Conservation (phyloP, 2,113 vertebrate species). For the Psephotus haematonotus region DNA sequence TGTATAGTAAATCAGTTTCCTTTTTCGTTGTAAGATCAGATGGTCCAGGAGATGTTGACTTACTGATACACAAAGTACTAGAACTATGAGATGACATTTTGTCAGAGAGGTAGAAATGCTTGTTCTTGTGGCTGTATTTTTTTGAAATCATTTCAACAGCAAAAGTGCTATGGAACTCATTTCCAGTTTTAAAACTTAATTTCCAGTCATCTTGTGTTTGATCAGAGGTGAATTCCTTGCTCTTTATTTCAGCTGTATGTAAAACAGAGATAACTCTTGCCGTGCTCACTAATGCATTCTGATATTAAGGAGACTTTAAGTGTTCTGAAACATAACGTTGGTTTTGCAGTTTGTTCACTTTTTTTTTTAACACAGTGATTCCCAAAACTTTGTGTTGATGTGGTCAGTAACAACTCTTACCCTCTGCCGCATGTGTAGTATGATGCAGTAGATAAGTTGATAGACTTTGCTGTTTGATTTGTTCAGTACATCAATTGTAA, state of each 20-base stretch:
- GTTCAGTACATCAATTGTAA: not conserved
- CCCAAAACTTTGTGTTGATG: not conserved
- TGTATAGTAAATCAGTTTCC: not conserved
- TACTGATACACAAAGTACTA: not conserved
- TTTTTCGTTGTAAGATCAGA: not conserved
- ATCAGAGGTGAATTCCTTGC: not conserved
- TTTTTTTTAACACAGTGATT: not conserved
- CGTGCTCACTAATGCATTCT: not conserved
- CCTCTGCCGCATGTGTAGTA: rapidly evolving
- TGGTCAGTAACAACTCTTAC: not conserved
- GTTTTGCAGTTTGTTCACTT: not conserved
- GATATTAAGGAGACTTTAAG: not conserved
- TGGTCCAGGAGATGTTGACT: not conserved
- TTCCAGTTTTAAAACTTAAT: not conserved
- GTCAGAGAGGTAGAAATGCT: not conserved
- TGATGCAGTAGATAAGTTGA: not conserved
- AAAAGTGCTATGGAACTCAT: not conserved
- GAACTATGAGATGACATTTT: not conserved
- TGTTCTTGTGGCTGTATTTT: not conserved
- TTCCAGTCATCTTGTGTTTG: not conserved
- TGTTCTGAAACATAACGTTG: not conserved
- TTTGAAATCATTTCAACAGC: not conserved
- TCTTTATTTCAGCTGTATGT: not conserved
- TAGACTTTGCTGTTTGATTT: not conserved
- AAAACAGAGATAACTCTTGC: not conserved